Conservation (phyloP, 2,797 vertebrate species). For the Lacerta agilis region DNA sequence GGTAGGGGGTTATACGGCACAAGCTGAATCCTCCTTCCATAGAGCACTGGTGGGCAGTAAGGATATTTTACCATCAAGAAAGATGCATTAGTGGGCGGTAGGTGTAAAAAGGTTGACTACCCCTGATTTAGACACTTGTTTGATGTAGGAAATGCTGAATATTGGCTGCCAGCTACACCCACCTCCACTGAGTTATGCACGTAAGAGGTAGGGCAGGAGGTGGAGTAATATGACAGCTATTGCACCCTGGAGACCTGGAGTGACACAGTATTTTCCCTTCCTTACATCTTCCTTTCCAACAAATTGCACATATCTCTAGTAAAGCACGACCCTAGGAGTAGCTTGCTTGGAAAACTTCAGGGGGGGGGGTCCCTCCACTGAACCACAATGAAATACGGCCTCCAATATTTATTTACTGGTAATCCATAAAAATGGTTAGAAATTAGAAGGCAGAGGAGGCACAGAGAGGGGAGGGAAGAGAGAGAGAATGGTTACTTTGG, state of each 20-base stretch:
- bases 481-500: background rate
- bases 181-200: constrained; percentile 46
- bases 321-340: constrained; percentile 25
- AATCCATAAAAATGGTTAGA: background rate
- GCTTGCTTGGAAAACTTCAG: no score
- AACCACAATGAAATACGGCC: constrained; percentile 14
- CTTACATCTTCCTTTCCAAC: constrained; percentile 43
- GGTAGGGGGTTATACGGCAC: no score
- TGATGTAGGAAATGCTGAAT: background rate
- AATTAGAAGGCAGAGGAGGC: background rate
- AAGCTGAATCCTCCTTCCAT: no score
- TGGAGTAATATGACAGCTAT: constrained; percentile 47
- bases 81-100: no score
- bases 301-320: constrained; percentile 36
- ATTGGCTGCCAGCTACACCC: constrained; percentile 56
- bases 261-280: constrained; percentile 44
- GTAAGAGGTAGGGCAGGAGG: constrained; percentile 61
- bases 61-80: no score
- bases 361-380: background rate
- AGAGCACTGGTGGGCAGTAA: no score
- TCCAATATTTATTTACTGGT: constrained; percentile 33
- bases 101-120: no score
- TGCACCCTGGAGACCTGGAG: constrained; percentile 45
- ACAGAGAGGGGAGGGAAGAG: background rate
- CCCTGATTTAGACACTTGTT: background rate